phyloP scores from a whole-genome alignment of 2,113 vertebrate genomes.

The Malaclemys terrapin region DNA sequence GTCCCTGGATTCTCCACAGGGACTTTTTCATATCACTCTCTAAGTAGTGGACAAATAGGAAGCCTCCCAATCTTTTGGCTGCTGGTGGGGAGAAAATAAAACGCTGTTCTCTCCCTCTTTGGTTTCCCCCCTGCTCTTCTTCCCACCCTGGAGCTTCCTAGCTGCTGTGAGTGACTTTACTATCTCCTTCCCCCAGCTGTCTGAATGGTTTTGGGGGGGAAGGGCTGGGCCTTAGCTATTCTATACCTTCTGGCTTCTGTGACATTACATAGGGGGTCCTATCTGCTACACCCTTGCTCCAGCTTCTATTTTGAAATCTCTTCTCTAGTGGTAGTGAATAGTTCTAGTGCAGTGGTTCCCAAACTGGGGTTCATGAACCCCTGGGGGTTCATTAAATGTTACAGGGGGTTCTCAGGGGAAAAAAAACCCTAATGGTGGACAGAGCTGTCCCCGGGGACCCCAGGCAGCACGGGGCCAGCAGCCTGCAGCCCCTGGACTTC shows the following conservation, averaged over 20 bases:
- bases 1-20: no score
- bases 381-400: background rate
- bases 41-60: background rate
- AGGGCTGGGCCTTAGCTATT: background rate
- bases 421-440: no score
- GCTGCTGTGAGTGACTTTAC: background rate
- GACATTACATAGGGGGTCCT: background rate
- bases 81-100: background rate
- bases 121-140: background rate
- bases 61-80: background rate
- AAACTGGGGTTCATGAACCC: no score
- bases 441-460: no score
- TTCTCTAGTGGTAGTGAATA: background rate
- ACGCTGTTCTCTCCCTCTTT: background rate
- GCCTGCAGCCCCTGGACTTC: no score
- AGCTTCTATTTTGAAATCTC: background rate
- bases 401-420: no score
- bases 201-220: background rate
- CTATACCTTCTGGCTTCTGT: background rate
- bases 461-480: no score
- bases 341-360: background rate
- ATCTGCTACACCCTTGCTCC: background rate
- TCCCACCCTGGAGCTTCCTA: background rate
- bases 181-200: background rate
- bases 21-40: background rate